Evolutionary conservation across 2,113 vertebrate genomes (phyloP), one percentile per base, ranked within the genome.

Genomic region (Leucopsar rothschildi): DNA sequence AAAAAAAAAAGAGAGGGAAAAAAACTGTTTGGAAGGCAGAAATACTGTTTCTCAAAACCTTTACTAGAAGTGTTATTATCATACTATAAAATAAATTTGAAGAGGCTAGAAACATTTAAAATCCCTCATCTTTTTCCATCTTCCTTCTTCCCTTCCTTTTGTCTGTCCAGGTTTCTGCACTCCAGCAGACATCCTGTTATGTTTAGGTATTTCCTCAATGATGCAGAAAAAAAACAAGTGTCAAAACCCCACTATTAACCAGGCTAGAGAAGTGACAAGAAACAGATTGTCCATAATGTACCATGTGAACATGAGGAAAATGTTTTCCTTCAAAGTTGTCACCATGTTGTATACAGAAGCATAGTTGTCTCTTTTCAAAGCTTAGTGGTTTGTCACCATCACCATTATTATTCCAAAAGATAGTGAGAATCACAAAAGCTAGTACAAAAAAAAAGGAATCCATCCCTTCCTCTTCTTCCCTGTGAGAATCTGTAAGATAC

Each of bases 361-460:
- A 60, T 29, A 68, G 15, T 42, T 81, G 57, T 35, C 70, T 61
- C 52, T 72, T 96, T 86, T 92, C 90, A 95, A 83, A 96, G 40
- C 23, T 53, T 70, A 73, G 71, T 64, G 45, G 33, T 80, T 93
- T 73, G 29, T 79, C 60, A 60, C 37, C 21, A 70, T 89, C 47
- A 60, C 12, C 39, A 35, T 76, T 63, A 64, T 68, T 68, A 80
- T 78, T 88, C 69, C 52, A 71, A 63, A 27, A 92, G 60, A 81
- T 21, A 47, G 35, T 17, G 14, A 44, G 81, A 87, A 78, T 87
- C 66, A 90, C 39, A 50, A 82, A 66, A 93, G 56, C 68, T 35
- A 52, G 60, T 31, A 89, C 78, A 44, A 84, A 64, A 84, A 83
- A 92, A 50, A 93, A 94, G 45, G 22, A 86, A 75, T 71, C 83